Percentiles rank a stretch among this genome's conserved stretches.
Conservation (phyloP, 2,797 vertebrate species). For the Myotis myotis region DNA sequence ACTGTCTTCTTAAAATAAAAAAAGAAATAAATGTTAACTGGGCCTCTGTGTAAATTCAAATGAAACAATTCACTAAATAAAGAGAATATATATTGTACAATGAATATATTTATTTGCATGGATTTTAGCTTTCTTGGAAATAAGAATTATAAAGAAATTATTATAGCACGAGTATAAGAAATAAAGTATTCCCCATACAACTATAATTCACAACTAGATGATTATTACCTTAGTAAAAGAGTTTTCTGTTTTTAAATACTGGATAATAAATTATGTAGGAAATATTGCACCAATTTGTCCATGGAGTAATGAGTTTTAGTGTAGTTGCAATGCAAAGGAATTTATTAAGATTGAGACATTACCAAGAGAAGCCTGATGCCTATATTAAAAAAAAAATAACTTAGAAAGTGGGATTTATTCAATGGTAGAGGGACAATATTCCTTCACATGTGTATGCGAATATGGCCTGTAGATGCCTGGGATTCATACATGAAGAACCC, state of each 20-base stretch:
- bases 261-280: not conserved
- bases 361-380: not conserved
- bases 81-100: not conserved
- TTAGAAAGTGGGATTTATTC: not conserved
- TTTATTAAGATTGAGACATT: not conserved
- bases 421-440: not conserved
- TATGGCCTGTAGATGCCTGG: not conserved
- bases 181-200: not conserved
- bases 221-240: not conserved
- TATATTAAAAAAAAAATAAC: not conserved
- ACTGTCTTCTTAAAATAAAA: not conserved
- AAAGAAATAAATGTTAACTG: not conserved
- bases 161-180: not conserved
- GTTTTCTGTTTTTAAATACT: not conserved
- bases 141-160: not conserved
- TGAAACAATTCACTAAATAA: not conserved
- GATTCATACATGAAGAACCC: not conserved
- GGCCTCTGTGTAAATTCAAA: not conserved
- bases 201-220: not conserved
- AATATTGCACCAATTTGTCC: not conserved
- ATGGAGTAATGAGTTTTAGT: not conserved
- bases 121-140: not conserved
- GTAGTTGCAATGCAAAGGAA: not conserved
- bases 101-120: not conserved
- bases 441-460: not conserved